Base-by-base conservation (phyloP, 2,888 invertebrate species). In the Hydropsyche betteni region DNA sequence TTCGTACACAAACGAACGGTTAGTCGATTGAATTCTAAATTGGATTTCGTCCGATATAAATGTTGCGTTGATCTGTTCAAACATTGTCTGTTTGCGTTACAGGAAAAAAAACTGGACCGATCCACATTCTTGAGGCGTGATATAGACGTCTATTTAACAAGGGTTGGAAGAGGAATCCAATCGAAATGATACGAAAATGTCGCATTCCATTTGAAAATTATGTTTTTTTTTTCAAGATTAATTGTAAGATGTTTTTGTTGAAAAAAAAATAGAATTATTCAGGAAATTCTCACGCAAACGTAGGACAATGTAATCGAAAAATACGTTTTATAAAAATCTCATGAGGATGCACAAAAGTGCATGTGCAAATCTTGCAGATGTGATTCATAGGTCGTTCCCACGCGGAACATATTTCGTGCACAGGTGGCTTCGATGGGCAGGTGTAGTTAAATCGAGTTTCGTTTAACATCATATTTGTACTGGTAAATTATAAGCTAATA, bases 311-410 rank as follows among this genome's bases (percentile, higher is more conserved):
- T 69, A 44, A 44, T 44, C 44, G 44, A 10, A 44, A 44, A 44
- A 10, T 6, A 44, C 6, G 44, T 44, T 44, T 10, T 44, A 69
- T 3, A 44, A 44, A 44, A 44, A 44, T 44, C 10, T 44, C 44
- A 44, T 8, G 44, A 44, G 44, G 44, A 44, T 44, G 44, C 44
- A 44, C 44, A 44, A 34, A 64, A 36, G 64, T 55, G 55, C n/a
- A 69, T 44, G 69, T 70, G 72, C 72, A 58, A 72, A 72, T 72
- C 34, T n/a, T 44, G 36, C 72, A 72, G 72, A 36, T 72, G 72
- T 44, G 61, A 58, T 58, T 58, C 38, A 33, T 34, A 14, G 14
- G 36, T 58, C 38, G 55, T 72, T 72, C 72, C 72, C 72, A 72
- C 72, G 72, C 34, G 44, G 38, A 58, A 58, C 38, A 33, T 58